Percentiles rank a stretch among this genome's conserved stretches.
Evolutionary conservation across 1,140 invertebrate species (phyloP).

Genomic region (Apis dorsata): DNA sequence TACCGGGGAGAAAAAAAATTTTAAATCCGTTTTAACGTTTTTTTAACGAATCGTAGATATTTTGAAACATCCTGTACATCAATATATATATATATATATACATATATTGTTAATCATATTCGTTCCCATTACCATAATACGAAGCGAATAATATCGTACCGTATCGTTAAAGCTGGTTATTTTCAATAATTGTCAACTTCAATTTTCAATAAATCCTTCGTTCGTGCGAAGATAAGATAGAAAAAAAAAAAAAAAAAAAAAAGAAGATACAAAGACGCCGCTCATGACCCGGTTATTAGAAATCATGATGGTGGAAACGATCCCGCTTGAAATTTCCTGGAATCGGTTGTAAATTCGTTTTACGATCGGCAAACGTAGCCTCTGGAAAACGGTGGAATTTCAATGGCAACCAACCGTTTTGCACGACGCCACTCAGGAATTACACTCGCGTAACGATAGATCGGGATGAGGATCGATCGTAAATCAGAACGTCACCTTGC

Average conservation of each 20-base stretch:
- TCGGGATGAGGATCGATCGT: background rate
- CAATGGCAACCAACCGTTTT: background rate
- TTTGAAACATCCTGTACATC: background rate
- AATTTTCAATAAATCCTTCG: too few species aligned
- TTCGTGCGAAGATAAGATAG: background rate
- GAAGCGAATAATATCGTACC: too few species aligned
- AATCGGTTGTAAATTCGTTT: constrained; percentile 6
- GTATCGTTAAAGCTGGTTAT: too few species aligned
- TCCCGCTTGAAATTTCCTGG: background rate
- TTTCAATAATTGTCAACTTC: too few species aligned
- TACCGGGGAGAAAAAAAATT: too few species aligned
- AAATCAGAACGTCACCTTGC: background rate
- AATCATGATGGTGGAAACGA: background rate
- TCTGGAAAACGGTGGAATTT: background rate
- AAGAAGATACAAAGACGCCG: too few species aligned
- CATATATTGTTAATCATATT: background rate
- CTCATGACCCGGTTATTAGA: background rate
- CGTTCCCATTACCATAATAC: too few species aligned
- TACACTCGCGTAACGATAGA: background rate
- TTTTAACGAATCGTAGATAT: background rate
- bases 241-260: background rate
- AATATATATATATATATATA: background rate
- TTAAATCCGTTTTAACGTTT: background rate
- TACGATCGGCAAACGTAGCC: background rate
- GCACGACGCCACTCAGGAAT: background rate